phyloP scores from a whole-genome alignment of 2,113 vertebrate genomes.

The Agapornis roseicollis region DNA sequence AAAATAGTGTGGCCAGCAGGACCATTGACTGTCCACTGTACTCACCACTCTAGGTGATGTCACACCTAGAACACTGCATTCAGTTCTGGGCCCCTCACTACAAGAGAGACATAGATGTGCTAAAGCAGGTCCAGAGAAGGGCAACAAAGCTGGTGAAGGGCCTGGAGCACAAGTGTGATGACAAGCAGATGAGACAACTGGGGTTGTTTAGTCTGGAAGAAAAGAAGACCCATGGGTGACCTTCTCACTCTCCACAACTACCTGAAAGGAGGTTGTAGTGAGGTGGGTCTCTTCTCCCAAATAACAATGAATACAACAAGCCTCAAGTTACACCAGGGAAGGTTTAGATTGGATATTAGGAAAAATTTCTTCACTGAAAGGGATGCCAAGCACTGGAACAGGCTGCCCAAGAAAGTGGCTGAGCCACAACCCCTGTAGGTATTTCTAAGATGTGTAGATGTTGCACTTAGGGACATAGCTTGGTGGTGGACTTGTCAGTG shows the following conservation, averaged over 20 bases:
- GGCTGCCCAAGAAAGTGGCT: neutral
- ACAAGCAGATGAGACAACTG: neutral
- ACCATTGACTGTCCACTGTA: neutral
- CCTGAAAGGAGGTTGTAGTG: neutral
- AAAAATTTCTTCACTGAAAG: neutral
- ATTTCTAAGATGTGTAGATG: fast-evolving
- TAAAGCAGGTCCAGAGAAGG: neutral
- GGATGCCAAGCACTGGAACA: neutral
- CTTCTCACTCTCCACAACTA: neutral
- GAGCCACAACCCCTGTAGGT: neutral
- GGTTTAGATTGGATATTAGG: neutral
- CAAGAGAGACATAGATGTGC: neutral
- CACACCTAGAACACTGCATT: fast-evolving
- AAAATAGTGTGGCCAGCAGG: neutral
- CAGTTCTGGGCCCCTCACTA: neutral
- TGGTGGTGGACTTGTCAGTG: neutral
- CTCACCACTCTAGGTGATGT: neutral
- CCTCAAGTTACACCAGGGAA: neutral
- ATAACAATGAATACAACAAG: neutral
- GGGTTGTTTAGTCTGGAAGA: neutral
- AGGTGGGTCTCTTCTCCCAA: no score
- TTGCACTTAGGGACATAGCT: neutral
- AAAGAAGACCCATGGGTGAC: neutral
- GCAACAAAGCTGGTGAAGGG: neutral
- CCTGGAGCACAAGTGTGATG: neutral